Evolutionary conservation across 2,888 invertebrate species (phyloP).

Genomic region (Chirona hameri): DNA sequence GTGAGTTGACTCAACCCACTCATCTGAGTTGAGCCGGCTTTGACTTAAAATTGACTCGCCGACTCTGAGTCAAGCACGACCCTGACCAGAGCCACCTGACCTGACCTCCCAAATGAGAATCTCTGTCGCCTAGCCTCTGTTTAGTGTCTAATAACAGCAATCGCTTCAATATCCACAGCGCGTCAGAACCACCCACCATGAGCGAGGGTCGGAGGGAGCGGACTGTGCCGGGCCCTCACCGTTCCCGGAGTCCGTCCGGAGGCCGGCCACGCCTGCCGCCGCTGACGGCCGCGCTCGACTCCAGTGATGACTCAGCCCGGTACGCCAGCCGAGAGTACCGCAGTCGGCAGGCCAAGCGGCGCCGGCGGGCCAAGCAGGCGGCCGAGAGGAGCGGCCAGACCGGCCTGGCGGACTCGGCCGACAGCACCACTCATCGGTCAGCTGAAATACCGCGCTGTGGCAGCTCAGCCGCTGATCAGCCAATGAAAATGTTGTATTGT

Average conservation of each 20-base stretch:
- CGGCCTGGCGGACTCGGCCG: not conserved
- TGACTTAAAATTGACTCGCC: no score
- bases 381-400: not conserved
- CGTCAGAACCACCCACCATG: not conserved
- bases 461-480: no score
- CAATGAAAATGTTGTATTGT: no score
- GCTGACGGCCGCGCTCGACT: not conserved
- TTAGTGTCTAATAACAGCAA: no score
- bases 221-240: not conserved
- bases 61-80: no score
- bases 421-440: not conserved
- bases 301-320: slow-evolving; percentile 1
- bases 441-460: not conserved
- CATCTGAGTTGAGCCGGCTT: no score
- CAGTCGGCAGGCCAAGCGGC: slow-evolving; percentile 13
- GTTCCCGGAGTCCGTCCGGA: not conserved
- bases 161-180: no score
- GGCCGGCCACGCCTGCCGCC: not conserved
- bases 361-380: not conserved
- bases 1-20: no score
- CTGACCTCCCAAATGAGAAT: no score
- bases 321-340: slow-evolving; percentile 6
- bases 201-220: not conserved
- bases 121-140: no score
- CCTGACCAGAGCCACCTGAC: no score